A percentile compares a stretch with the other conserved stretches of the same genome.
These are phyloP conservation scores for Delichon dasypus DNA, from an alignment of 2,797 vertebrate species.

Conservation along the genomic window DNA sequence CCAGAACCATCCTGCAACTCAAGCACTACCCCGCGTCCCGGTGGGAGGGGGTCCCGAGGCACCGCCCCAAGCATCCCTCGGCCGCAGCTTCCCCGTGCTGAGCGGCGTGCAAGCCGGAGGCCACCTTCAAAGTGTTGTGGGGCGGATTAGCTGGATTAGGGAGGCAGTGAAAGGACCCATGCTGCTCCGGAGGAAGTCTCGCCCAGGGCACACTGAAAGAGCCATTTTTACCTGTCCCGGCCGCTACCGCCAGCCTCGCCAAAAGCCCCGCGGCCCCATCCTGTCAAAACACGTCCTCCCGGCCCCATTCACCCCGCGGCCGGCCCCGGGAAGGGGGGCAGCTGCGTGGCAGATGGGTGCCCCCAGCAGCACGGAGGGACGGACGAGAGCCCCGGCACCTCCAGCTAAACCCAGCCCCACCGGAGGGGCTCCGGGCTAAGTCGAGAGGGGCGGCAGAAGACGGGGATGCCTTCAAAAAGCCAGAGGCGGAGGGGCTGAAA, in stretches of 20 bases:
- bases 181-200: slow-evolving; percentile 89
- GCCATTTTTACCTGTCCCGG: slow-evolving; percentile 81
- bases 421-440: slow-evolving; percentile 7
- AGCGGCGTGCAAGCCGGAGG: slow-evolving; percentile 68
- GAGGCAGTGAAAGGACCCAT: slow-evolving; percentile 87
- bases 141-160: slow-evolving; percentile 96
- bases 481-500: slow-evolving; percentile 28
- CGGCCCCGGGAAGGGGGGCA: not conserved
- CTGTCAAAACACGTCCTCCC: slow-evolving; percentile 72
- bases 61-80: slow-evolving; percentile 30
- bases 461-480: slow-evolving; percentile 57
- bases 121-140: slow-evolving; percentile 92
- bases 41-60: not conserved
- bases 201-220: slow-evolving; percentile 84
- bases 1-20: not conserved
- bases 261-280: slow-evolving; percentile 52
- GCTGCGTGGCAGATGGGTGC: slow-evolving; percentile 28
- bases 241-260: slow-evolving; percentile 64
- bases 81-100: slow-evolving; percentile 45
- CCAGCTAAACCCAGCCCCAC: slow-evolving; percentile 72
- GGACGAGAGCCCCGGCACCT: slow-evolving; percentile 29
- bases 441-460: slow-evolving; percentile 64
- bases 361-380: not conserved
- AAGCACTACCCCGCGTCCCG: fast-evolving
- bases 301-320: slow-evolving; percentile 55